These are phyloP conservation scores for Meiosimyza platycephala DNA, from an alignment of 2,888 invertebrate genomes.

Conservation along the genomic window DNA sequence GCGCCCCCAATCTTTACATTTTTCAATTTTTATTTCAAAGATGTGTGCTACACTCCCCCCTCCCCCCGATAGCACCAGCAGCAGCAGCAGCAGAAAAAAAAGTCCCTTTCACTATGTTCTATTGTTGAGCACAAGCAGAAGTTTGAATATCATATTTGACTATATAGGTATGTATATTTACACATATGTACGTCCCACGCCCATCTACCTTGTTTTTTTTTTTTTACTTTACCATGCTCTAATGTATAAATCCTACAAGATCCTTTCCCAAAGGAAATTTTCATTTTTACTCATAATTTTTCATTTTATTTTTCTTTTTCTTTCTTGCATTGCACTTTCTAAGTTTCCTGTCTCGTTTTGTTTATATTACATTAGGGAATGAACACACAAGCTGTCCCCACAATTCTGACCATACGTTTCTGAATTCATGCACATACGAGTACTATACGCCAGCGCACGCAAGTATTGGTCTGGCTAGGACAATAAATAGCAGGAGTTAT, in stretches of 20 bases:
- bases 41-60: too few relatives aligned
- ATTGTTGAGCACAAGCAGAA: constrained; percentile 25
- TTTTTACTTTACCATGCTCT: neutral
- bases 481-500: too few relatives aligned
- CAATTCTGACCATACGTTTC: neutral
- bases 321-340: neutral
- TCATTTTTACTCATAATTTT: constrained; percentile 42
- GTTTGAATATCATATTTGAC: constrained; percentile 48
- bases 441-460: too few relatives aligned
- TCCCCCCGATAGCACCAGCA: too few relatives aligned
- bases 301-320: constrained; percentile 39
- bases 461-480: too few relatives aligned
- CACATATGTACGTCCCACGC: neutral
- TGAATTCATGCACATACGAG: neutral
- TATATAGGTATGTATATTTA: constrained; percentile 48
- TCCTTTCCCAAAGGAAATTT: constrained; percentile 1
- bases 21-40: constrained; percentile 15
- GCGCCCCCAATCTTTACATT: constrained; percentile 1
- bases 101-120: too few relatives aligned
- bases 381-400: neutral
- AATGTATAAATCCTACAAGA: neutral
- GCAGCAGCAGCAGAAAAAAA: too few relatives aligned
- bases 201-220: neutral
- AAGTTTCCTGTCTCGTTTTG: constrained; percentile 60
- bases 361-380: constrained; percentile 54